Percentiles rank a stretch among this genome's conserved stretches.
Conservation (phyloP, 2,888 invertebrate species). For the Caenorhabditis sp. region DNA sequence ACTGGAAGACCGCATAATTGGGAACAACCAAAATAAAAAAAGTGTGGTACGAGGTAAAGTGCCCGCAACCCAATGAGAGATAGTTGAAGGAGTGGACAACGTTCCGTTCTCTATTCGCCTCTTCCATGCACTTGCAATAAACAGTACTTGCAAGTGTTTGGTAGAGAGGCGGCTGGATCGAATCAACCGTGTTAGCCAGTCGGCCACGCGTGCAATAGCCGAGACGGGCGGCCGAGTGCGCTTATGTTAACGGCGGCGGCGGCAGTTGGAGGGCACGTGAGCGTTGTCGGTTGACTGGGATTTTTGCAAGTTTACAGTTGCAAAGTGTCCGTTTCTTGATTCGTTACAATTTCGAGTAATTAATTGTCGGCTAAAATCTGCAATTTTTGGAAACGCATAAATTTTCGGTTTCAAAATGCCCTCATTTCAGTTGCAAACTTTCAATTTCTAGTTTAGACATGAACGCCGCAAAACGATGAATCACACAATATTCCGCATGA, state of each 20-base stretch:
- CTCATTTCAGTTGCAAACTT: too few relatives aligned
- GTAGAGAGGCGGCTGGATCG: conserved; percentile 52
- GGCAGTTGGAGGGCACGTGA: neutral
- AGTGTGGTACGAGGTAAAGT: conserved; percentile 51
- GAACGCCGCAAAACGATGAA: too few relatives aligned
- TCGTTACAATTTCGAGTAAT: too few relatives aligned
- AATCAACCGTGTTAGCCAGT: conserved; percentile 17
- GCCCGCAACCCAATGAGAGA: conserved; percentile 48
- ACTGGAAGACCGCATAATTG: too few relatives aligned
- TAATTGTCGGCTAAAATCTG: too few relatives aligned
- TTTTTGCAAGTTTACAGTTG: too few relatives aligned
- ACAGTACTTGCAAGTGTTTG: conserved; percentile 46
- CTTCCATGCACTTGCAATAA: conserved; percentile 56
- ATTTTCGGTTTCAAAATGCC: too few relatives aligned
- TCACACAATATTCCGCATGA: too few relatives aligned
- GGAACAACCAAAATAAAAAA: conserved; percentile 1
- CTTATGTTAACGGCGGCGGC: neutral
- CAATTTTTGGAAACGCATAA: too few relatives aligned
- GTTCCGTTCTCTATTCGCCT: conserved; percentile 44
- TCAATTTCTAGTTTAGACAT: too few relatives aligned
- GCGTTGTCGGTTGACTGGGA: too few relatives aligned
- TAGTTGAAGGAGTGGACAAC: conserved; percentile 51
- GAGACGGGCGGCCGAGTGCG: neutral
- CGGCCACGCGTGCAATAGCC: conserved; percentile 35
- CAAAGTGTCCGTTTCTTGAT: too few relatives aligned